Evolutionary conservation across 2,888 invertebrate genomes (phyloP).

Genomic region (Branchipolynoe longqiensis): DNA sequence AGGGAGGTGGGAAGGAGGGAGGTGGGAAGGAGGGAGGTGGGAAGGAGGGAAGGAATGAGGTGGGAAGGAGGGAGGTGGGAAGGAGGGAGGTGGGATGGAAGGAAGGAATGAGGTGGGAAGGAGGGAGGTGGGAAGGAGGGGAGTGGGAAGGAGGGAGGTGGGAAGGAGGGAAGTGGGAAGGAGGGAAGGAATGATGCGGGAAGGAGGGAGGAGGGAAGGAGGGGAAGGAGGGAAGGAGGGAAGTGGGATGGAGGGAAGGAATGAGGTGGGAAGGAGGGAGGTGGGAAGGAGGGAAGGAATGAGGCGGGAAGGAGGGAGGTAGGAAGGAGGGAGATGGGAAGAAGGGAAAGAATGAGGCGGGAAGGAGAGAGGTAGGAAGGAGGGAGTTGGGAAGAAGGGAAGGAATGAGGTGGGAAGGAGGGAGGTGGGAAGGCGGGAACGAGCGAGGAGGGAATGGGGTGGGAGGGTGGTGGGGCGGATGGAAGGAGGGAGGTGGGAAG

Average conservation of each 20-base stretch:
- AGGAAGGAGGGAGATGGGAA: not conserved
- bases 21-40: not conserved
- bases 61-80: not conserved
- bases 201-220: not conserved
- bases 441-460: not conserved
- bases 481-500: too few relatives aligned
- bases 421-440: not conserved
- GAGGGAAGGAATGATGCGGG: not conserved
- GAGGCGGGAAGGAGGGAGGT: not conserved
- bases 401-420: not conserved
- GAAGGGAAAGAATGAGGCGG: not conserved
- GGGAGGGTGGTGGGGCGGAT: not conserved
- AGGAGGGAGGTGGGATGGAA: not conserved
- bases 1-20: too few relatives aligned
- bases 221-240: not conserved
- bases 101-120: not conserved
- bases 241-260: not conserved
- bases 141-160: not conserved
- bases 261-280: not conserved
- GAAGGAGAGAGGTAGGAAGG: not conserved
- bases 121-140: not conserved
- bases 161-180: not conserved
- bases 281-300: not conserved
- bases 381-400: not conserved
- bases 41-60: not conserved